These are phyloP conservation scores for Athetis lepigone DNA, from an alignment of 2,888 invertebrate species.

Conservation along the genomic window DNA sequence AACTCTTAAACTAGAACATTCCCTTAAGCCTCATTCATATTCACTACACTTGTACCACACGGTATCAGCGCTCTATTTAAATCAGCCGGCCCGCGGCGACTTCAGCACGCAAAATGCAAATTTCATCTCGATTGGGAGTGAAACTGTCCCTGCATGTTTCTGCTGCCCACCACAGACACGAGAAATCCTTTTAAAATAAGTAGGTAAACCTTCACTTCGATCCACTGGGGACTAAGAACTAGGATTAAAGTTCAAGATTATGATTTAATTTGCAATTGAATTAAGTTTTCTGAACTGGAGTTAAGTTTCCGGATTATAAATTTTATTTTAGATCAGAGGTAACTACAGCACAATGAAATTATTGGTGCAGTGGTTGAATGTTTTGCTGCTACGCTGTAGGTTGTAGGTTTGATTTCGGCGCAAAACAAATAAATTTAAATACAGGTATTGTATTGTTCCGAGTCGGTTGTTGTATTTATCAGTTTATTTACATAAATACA, in stretches of 20 bases:
- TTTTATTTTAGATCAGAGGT: background rate
- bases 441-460: no score
- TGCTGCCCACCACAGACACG: conserved; percentile 48
- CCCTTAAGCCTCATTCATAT: conserved; percentile 7
- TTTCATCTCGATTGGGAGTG: conserved; percentile 81
- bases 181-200: conserved; percentile 59
- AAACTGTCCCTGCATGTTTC: conserved; percentile 72
- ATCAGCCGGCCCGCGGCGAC: conserved; percentile 69
- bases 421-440: no score
- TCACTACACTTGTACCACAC: conserved; percentile 59
- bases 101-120: conserved; percentile 83
- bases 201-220: conserved; percentile 36
- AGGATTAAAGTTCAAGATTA: conserved; percentile 46
- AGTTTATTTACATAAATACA: no score
- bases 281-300: conserved; percentile 18
- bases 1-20: no score
- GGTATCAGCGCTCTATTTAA: conserved; percentile 74
- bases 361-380: no score
- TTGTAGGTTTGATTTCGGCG: no score
- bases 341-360: no score
- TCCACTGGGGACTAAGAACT: conserved; percentile 36
- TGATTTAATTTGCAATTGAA: conserved; percentile 49
- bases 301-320: background rate
- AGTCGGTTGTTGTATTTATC: no score
- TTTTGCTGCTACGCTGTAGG: no score